phyloP scores from a whole-genome alignment of 2,113 vertebrate genomes.

The Tragelaphus strepsiceros region DNA sequence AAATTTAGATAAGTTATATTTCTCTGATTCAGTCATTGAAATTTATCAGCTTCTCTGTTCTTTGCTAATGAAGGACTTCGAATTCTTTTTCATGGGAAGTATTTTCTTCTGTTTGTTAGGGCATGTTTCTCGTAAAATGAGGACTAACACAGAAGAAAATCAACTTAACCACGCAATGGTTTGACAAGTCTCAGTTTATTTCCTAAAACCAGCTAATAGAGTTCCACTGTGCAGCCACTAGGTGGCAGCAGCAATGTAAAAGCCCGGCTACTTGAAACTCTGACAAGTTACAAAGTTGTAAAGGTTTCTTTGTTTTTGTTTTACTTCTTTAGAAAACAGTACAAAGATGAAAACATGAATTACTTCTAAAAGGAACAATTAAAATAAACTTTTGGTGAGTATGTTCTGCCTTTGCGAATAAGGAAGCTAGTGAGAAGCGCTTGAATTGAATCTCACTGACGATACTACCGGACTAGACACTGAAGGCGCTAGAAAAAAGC shows the following conservation, averaged over 20 bases:
- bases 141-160: neutral
- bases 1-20: neutral
- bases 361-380: neutral
- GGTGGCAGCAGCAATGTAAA: slow-evolving; percentile 78
- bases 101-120: neutral
- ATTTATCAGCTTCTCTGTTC: neutral
- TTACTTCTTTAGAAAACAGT: neutral
- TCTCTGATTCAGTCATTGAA: neutral
- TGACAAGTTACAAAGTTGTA: neutral
- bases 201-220: neutral
- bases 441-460: neutral
- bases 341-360: fast-evolving
- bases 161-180: fast-evolving
- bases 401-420: neutral
- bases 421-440: neutral
- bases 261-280: neutral
- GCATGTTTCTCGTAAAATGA: neutral
- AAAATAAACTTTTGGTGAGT: neutral
- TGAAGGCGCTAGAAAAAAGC: neutral
- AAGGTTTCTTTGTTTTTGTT: neutral
- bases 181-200: neutral
- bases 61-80: neutral
- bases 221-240: slow-evolving; percentile 58
- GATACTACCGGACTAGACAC: neutral
- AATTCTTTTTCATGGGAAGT: neutral